Conservation (phyloP, 1,140 invertebrate genomes). For the Telenomus remus region DNA sequence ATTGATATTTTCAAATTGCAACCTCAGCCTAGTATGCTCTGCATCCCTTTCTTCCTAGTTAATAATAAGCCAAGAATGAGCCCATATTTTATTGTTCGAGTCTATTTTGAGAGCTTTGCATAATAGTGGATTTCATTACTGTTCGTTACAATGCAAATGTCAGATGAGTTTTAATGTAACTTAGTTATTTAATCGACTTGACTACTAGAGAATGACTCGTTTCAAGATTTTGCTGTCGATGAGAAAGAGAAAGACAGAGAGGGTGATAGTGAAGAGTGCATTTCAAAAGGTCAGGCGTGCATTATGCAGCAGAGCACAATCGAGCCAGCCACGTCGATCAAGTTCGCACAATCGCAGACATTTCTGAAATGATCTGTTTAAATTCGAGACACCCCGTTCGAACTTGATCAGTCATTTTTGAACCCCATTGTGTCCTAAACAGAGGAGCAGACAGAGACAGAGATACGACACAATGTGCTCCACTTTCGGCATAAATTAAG, state of each 20-base stretch:
- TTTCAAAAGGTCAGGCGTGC: conserved; percentile 25
- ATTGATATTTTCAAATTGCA: too few species aligned
- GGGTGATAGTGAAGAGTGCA: background rate
- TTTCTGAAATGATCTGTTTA: conserved; percentile 31
- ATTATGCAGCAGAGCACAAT: conserved; percentile 20
- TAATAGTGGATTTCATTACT: too few species aligned
- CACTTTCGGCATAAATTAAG: conserved; percentile 1
- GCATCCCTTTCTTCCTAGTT: too few species aligned
- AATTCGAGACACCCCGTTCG: conserved; percentile 21
- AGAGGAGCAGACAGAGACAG: too few species aligned
- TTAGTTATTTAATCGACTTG: background rate
- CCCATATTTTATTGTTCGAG: too few species aligned
- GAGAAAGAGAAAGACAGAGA: background rate
- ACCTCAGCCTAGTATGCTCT: too few species aligned
- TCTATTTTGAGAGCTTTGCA: too few species aligned
- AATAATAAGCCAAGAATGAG: too few species aligned
- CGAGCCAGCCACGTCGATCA: conserved; percentile 24
- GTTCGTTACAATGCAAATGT: too few species aligned
- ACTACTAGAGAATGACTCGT: background rate
- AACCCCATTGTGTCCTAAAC: conserved; percentile 27
- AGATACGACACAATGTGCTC: too few species aligned
- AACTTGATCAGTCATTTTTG: conserved; percentile 32
- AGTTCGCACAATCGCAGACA: conserved; percentile 18
- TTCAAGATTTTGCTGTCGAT: conserved; percentile 25
- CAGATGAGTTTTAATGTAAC: conserved; percentile 2